phyloP scores from a whole-genome alignment of 2,113 vertebrate species.

The Mus musculus region GRCm39 chr9:6360501-6361000 shows the following conservation, averaged over 20 bases:
- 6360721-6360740: not conserved
- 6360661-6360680: not conserved
- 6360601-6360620: not conserved
- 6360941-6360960: too few relatives aligned
- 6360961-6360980: too few relatives aligned
- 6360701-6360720: not conserved
- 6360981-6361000: too few relatives aligned
- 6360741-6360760: not conserved
- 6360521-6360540: not conserved
- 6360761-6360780: not conserved
- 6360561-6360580: too few relatives aligned
- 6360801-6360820: not conserved
- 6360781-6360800: not conserved
- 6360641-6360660: not conserved
- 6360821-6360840: not conserved
- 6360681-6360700: not conserved
- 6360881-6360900: too few relatives aligned
- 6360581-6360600: not conserved
- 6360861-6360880: too few relatives aligned
- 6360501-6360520: too few relatives aligned
- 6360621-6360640: not conserved
- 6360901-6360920: too few relatives aligned
- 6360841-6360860: not conserved
- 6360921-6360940: too few relatives aligned
- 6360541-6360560: not conserved